phyloP scores from a whole-genome alignment of 2,113 vertebrate genomes.

The Scatophagus argus region DNA sequence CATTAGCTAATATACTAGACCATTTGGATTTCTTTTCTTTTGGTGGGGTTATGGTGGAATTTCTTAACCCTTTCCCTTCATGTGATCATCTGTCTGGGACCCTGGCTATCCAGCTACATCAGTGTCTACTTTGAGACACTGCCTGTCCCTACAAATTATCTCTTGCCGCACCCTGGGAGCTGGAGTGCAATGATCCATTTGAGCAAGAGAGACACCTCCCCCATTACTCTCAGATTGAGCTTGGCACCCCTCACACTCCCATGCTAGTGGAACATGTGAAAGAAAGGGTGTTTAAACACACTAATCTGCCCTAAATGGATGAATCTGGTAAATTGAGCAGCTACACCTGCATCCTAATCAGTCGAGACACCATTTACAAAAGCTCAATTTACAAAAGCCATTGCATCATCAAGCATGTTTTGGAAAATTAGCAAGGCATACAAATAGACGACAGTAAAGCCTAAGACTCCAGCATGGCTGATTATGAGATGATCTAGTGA shows the following conservation, averaged over 20 bases:
- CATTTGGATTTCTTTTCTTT: slow-evolving; percentile 18
- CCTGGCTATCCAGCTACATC: slow-evolving; percentile 60
- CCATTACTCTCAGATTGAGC: slow-evolving; percentile 65
- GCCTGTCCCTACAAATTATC: slow-evolving; percentile 75
- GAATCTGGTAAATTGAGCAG: slow-evolving; percentile 45
- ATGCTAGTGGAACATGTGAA: slow-evolving; percentile 27
- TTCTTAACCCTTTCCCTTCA: slow-evolving; percentile 50
- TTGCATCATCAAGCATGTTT: slow-evolving; percentile 16
- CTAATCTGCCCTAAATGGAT: slow-evolving; percentile 55
- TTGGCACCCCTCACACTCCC: slow-evolving; percentile 53
- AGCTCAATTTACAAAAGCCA: slow-evolving; percentile 43
- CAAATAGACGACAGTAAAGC: slow-evolving; percentile 34
- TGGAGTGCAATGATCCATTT: slow-evolving; percentile 75
- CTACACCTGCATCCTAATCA: slow-evolving; percentile 48
- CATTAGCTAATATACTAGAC: slow-evolving; percentile 42
- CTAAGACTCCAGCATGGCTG: slow-evolving; percentile 47
- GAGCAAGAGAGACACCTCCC: slow-evolving; percentile 69
- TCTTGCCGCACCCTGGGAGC: slow-evolving; percentile 66
- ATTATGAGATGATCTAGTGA: slow-evolving; percentile 69
- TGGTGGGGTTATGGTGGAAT: slow-evolving; percentile 20
- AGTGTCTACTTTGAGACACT: slow-evolving; percentile 66
- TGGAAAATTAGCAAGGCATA: slow-evolving; percentile 42
- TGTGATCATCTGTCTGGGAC: slow-evolving; percentile 34
- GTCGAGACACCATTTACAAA: slow-evolving; percentile 48
- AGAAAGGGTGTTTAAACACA: slow-evolving; percentile 41